Evolutionary conservation across 1,140 invertebrate genomes (phyloP), one percentile per base, ranked within the genome.

Genomic region (Oppia nitens): DNA sequence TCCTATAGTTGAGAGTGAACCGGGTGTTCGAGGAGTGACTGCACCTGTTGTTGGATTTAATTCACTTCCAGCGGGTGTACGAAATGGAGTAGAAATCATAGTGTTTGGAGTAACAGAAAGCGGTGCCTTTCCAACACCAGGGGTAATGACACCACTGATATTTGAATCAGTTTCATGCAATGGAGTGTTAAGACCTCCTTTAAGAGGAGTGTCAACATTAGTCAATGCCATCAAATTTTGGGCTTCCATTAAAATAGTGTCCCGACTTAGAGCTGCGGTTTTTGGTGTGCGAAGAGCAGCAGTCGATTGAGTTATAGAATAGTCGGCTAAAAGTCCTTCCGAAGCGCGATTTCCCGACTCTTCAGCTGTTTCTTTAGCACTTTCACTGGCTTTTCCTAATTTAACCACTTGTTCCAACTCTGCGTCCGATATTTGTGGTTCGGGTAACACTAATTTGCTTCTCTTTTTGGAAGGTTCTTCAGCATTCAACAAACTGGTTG

Each of bases 161-260:
- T 50, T 23, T 0, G 14, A n/a, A 1, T 87, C 81, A 55, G 78
- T 80, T 66, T 94, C 83, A 60, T 85, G 81, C 1, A 98, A 70
- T 0, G 90, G 87, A 1, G 93, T 96, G 70, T 98, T 98, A 2
- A 91, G 66, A 0, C 94, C 95, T 48, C 95, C 75, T 72, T 97
- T 97, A 0, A 98, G 72, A 12, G 95, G 95, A 0, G 95, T 98
- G 66, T 98, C 94, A 0, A 94, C 91, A 69, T 98, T 91, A 0
- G 87, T 90, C 4, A 98, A 71, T 3, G 94, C 94, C 85, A 98
- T 95, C 57, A 98, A 85, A 71, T 98, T 97, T 71, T 98, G 92
- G 0, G 94, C 93, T 74, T 98, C 94, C 69, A 77, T 77, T 21
- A 81, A 64, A 61, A 83, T 75, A 50, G 73, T 75, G 67, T 89